Percentiles rank a stretch among this genome's conserved stretches.
Conservation (phyloP, 35 echinoderm and acorn worm genomes). For the Apostichopus californicus region DNA sequence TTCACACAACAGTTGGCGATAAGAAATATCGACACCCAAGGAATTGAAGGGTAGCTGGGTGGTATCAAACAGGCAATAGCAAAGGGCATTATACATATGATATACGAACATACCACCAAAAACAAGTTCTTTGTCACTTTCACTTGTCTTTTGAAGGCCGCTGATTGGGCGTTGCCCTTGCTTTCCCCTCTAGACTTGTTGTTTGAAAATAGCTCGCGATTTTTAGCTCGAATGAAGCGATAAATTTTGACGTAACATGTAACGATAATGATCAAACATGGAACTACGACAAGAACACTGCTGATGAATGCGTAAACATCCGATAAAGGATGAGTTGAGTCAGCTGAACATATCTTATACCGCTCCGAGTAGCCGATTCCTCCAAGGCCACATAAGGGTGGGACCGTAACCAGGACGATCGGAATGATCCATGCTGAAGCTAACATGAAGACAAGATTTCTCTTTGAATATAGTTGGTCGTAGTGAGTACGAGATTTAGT, state of each 20-base stretch:
- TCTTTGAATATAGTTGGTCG: slow-evolving; percentile 34
- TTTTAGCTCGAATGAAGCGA: slow-evolving; percentile 5
- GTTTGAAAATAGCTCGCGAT: not conserved
- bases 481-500: slow-evolving; percentile 40
- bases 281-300: not conserved
- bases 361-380: slow-evolving; percentile 60
- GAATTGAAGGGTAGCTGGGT: slow-evolving; percentile 20
- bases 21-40: slow-evolving; percentile 24
- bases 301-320: not conserved
- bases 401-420: slow-evolving; percentile 38
- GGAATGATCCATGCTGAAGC: slow-evolving; percentile 53
- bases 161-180: not conserved
- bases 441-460: slow-evolving; percentile 33
- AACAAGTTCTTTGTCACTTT: slow-evolving; percentile 78
- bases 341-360: slow-evolving; percentile 63
- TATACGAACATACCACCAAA: slow-evolving; percentile 54
- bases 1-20: slow-evolving; percentile 56
- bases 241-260: slow-evolving; percentile 22
- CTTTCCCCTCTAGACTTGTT: not conserved
- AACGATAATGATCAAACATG: not conserved
- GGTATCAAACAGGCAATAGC: slow-evolving; percentile 40
- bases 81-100: slow-evolving; percentile 46
- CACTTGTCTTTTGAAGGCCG: slow-evolving; percentile 48
- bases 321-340: not conserved
- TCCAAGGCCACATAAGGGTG: slow-evolving; percentile 54